Evolutionary conservation across 2,888 invertebrate species (phyloP).

Genomic region (Pardosa pseudoannulata): DNA sequence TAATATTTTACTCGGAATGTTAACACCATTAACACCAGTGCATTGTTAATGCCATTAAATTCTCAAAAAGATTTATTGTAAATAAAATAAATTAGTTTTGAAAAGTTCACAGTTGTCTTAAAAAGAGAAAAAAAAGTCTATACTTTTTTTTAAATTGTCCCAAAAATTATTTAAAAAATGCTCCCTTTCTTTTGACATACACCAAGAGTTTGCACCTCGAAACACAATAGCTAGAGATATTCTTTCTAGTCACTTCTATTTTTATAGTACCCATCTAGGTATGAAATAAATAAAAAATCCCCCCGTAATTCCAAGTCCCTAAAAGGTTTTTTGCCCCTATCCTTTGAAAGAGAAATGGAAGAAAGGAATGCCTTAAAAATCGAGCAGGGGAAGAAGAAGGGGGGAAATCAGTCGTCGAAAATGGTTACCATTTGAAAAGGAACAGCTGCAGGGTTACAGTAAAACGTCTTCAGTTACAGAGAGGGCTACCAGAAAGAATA

Average conservation of each 20-base stretch:
- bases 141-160: no score
- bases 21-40: no score
- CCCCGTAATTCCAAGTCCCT: neutral
- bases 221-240: neutral
- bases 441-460: neutral
- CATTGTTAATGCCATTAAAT: no score
- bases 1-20: no score
- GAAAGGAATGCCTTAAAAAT: neutral
- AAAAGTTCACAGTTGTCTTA: no score
- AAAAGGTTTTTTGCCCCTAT: neutral
- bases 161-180: neutral
- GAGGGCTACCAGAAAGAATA: neutral
- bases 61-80: no score
- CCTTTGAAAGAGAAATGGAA: neutral
- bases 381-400: neutral
- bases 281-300: neutral
- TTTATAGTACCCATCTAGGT: neutral
- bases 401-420: neutral
- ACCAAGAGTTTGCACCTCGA: neutral
- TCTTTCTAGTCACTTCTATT: neutral
- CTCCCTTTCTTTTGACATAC: neutral
- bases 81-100: no score
- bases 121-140: no score
- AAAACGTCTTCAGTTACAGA: neutral
- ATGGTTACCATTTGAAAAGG: neutral